phyloP scores from a whole-genome alignment of 2,888 invertebrate species.

The Alentia gelatinosa region DNA sequence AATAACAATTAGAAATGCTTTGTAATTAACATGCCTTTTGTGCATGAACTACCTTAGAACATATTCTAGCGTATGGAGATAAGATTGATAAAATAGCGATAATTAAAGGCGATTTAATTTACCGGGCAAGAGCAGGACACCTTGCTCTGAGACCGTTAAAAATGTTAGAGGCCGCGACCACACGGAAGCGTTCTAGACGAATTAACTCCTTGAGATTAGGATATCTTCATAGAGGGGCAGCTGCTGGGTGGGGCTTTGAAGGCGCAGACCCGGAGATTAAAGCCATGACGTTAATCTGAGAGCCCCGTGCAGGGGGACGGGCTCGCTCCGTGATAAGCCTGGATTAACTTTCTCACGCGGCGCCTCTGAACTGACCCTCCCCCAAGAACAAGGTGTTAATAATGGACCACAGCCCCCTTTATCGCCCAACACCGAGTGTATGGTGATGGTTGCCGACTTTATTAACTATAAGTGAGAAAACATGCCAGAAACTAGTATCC shows the following conservation, averaged over 20 bases:
- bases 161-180: not conserved
- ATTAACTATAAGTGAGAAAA: too few species aligned
- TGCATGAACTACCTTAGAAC: too few species aligned
- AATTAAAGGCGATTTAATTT: too few species aligned
- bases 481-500: too few species aligned
- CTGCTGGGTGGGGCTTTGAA: not conserved
- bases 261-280: not conserved
- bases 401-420: not conserved
- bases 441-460: too few species aligned
- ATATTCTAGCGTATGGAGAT: too few species aligned
- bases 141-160: not conserved
- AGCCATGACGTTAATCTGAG: not conserved
- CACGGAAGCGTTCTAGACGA: not conserved
- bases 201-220: slow-evolving; percentile 2
- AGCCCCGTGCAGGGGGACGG: not conserved
- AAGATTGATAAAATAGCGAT: too few species aligned
- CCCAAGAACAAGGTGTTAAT: not conserved
- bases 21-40: too few species aligned
- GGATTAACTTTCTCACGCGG: slow-evolving; percentile 10
- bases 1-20: too few species aligned
- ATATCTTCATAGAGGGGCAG: not conserved
- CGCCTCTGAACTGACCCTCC: not conserved
- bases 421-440: not conserved
- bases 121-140: too few species aligned
- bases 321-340: not conserved